Evolutionary conservation across 1,140 invertebrate species (phyloP), one percentile per base, ranked within the genome.

Genomic region (Trichonephila clavata): DNA sequence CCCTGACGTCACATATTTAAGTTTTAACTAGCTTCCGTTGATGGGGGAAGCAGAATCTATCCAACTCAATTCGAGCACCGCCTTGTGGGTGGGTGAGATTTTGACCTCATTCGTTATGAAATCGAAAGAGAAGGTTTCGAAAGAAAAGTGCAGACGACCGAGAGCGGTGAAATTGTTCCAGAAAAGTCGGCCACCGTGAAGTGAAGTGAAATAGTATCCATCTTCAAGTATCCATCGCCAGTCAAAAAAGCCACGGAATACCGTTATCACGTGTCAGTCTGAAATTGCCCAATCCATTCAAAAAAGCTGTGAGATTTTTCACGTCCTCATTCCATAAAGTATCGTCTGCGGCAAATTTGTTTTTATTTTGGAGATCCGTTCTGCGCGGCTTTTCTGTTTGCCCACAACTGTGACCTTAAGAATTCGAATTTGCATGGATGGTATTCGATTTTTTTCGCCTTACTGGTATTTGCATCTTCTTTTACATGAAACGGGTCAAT

Each of bases 91-190:
- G 90, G 90, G 90, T 92, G 80, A 27, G 61, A 92, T 84, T 90
- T 81, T 92, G 90, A 92, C 90, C 90, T 59, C 80, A 65, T 92
- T 92, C 50, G 90, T 63, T 61, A 90, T n/a, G 89, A 90, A 57
- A 77, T 90, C 77, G 57, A 80, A 90, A 89, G n/a, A 89, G 60
- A 63, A 50, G n/a, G 57, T 89, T 89, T 89, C 43, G 87, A 89
- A 89, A 59, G 18, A 77, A 89, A 86, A 86, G 83, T n/a, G 83
- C 13, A 86, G 57, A 86, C 83, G 57, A 89, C 43, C 63, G 59
- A 27, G 32, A 77, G n/a, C 43, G 57, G 57, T 20, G n/a, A 68
- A 89, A n/a, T 39, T 71, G 39, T 77, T 24, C 87, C 65, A 89
- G 65, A 89, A 89, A 89, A 89, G 65, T 77, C 87, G 87, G n/a